phyloP scores from a whole-genome alignment of 2,113 vertebrate species.

The Loxodonta africana region DNA sequence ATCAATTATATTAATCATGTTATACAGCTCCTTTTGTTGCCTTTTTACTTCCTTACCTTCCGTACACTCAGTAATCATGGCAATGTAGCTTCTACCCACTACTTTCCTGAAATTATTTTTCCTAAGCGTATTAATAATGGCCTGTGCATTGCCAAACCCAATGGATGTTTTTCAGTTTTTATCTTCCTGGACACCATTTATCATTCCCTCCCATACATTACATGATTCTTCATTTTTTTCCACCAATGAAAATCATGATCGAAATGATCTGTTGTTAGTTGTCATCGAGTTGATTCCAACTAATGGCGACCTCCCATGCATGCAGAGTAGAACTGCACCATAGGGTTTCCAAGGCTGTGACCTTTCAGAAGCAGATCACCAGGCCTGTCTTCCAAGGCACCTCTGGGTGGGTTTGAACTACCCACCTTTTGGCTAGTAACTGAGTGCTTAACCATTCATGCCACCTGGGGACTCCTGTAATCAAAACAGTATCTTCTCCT shows the following conservation, averaged over 20 bases:
- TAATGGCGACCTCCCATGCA: neutral
- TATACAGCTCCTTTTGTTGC: neutral
- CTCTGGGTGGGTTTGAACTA: neutral
- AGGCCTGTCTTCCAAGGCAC: neutral
- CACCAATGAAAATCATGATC: conserved; percentile 55
- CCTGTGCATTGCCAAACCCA: neutral
- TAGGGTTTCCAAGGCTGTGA: neutral
- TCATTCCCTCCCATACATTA: conserved; percentile 29
- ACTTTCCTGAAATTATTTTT: conserved; percentile 34
- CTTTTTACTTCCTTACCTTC: conserved; percentile 17
- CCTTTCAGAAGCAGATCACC: neutral
- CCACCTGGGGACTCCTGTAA: neutral
- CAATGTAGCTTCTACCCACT: conserved; percentile 39
- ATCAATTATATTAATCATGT: neutral
- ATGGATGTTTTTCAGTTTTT: neutral
- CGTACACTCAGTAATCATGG: neutral
- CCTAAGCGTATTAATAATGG: conserved; percentile 18
- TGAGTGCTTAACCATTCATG: neutral
- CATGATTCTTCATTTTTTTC: neutral
- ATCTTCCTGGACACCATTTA: conserved; percentile 36
- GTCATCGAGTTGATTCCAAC: neutral
- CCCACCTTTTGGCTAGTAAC: neutral
- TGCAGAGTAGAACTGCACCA: neutral
- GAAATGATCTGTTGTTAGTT: neutral
- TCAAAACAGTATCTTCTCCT: conserved; percentile 34